A percentile compares a stretch with the other conserved stretches of the same genome.
These are phyloP conservation scores for Coronaproctus castanopsis DNA, from an alignment of 2,888 invertebrate genomes.

Conservation along the genomic window DNA sequence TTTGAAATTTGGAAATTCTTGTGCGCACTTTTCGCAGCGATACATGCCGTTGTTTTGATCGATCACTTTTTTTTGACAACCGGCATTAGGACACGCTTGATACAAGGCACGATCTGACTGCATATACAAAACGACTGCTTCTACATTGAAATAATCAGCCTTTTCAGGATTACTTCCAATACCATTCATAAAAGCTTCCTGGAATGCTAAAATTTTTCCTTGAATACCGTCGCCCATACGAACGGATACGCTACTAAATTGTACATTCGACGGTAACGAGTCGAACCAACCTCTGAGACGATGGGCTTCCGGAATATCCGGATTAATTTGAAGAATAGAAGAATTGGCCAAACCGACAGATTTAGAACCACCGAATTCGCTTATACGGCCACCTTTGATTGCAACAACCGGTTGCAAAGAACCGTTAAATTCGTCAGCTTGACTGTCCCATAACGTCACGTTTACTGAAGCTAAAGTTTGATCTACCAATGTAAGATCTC, in stretches of 20 bases:
- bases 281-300: conserved; percentile 81
- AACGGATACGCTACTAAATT: conserved; percentile 34
- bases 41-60: conserved; percentile 73
- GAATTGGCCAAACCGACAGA: conserved; percentile 35
- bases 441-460: conserved; percentile 79
- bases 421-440: conserved; percentile 68
- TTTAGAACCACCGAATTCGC: conserved; percentile 73
- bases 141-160: conserved; percentile 58
- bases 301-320: conserved; percentile 73
- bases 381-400: conserved; percentile 60
- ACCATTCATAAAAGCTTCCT: conserved; percentile 47
- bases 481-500: conserved; percentile 74
- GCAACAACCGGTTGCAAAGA: conserved; percentile 59
- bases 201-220: conserved; percentile 45
- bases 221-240: conserved; percentile 21
- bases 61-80: conserved; percentile 87
- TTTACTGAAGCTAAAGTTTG: conserved; percentile 31
- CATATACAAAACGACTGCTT: conserved; percentile 57
- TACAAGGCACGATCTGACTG: conserved; percentile 70
- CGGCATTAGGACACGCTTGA: conserved; percentile 69
- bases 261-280: conserved; percentile 36
- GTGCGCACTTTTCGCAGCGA: conserved; percentile 86
- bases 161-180: conserved; percentile 47
- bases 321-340: conserved; percentile 37
- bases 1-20: conserved; percentile 63